These are phyloP conservation scores for Champsocephalus esox DNA, from an alignment of 2,797 vertebrate genomes.

Conservation along the genomic window DNA sequence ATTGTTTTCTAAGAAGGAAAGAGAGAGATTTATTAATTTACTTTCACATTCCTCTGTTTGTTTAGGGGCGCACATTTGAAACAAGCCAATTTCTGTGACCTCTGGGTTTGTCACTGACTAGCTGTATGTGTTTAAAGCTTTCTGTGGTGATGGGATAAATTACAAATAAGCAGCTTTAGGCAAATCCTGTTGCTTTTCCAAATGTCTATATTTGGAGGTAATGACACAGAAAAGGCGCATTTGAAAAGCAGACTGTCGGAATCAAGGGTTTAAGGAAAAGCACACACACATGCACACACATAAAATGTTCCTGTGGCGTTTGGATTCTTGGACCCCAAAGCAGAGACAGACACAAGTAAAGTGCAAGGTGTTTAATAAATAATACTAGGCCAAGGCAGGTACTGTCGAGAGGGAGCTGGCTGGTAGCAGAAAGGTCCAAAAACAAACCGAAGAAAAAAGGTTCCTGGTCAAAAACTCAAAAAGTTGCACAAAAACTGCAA, in stretches of 20 bases:
- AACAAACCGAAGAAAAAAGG: no score
- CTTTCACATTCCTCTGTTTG: neutral
- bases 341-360: no score
- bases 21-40: neutral
- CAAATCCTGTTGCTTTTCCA: constrained; percentile 60
- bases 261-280: constrained; percentile 49
- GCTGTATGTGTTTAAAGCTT: constrained; percentile 43
- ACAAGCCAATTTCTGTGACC: constrained; percentile 29
- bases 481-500: no score
- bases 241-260: constrained; percentile 38
- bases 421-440: no score
- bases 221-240: constrained; percentile 62
- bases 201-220: constrained; percentile 65
- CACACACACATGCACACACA: neutral
- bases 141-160: constrained; percentile 44
- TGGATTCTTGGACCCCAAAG: no score
- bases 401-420: no score
- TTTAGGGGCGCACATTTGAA: constrained; percentile 9
- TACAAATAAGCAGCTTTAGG: constrained; percentile 64
- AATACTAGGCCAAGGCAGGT: no score
- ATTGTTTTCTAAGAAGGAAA: constrained; percentile 1
- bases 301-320: neutral
- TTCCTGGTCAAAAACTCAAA: no score
- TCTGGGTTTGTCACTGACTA: constrained; percentile 31
- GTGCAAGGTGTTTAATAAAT: no score